phyloP scores from a whole-genome alignment of 2,113 vertebrate species.

The Amphiprion percula region DNA sequence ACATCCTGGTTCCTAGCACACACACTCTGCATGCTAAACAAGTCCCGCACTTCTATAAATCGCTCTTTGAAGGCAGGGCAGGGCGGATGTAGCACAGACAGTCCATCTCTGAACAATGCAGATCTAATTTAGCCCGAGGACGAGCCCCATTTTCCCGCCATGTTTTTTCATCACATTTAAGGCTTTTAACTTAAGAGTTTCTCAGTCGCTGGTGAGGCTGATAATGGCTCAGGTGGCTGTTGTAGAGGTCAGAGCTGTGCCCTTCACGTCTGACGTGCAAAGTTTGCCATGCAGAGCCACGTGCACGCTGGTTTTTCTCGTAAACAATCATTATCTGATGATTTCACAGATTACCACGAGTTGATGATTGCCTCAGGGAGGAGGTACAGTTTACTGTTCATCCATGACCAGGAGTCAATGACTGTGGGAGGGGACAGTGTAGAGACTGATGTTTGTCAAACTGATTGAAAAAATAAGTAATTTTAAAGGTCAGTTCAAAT shows the following conservation, averaged over 20 bases:
- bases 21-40: slow-evolving; percentile 44
- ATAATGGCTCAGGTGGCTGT: neutral
- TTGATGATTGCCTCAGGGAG: neutral
- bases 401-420: neutral
- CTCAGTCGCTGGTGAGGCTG: neutral
- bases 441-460: too few species aligned
- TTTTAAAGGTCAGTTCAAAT: too few species aligned
- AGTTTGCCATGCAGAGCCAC: neutral
- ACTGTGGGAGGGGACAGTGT: neutral
- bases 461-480: too few species aligned
- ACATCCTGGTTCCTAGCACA: slow-evolving; percentile 49
- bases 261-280: neutral
- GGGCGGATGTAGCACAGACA: slow-evolving; percentile 17
- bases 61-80: slow-evolving; percentile 14
- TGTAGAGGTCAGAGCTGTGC: slow-evolving; percentile 15
- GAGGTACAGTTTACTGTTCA: neutral
- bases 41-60: slow-evolving; percentile 22
- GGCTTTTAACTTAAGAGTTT: neutral
- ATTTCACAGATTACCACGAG: slow-evolving; percentile 7
- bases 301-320: neutral
- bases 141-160: neutral
- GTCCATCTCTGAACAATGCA: slow-evolving; percentile 34
- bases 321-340: neutral
- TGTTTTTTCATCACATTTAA: slow-evolving; percentile 5
- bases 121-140: slow-evolving; percentile 34